phyloP scores from a whole-genome alignment of 2,888 invertebrate species.

The Ecdyonurus torrentis region DNA sequence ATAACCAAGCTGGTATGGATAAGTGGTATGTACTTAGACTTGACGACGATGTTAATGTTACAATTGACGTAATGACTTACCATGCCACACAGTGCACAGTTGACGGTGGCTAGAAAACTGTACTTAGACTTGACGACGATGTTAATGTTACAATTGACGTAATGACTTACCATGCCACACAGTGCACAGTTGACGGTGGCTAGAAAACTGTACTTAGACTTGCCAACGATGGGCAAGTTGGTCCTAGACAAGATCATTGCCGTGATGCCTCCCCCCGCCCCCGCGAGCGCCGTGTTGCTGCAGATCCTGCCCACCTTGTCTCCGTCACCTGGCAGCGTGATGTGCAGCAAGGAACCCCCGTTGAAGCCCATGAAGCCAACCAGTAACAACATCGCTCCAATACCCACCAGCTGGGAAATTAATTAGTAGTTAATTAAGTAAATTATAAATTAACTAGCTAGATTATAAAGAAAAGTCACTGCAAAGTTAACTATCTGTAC shows the following conservation, averaged over 20 bases:
- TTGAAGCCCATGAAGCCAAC: conserved; percentile 37
- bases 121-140: too few species aligned
- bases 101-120: too few species aligned
- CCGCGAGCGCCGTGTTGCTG: conserved; percentile 31
- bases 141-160: too few species aligned
- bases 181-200: conserved; percentile 31
- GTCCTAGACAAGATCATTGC: conserved; percentile 23
- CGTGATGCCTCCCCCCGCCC: conserved; percentile 27
- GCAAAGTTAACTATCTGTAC: too few species aligned
- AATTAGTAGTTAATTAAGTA: too few species aligned
- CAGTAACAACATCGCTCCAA: conserved; percentile 33
- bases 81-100: too few species aligned
- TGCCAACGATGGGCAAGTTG: conserved; percentile 16
- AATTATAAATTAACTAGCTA: too few species aligned
- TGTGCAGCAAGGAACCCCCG: conserved; percentile 28
- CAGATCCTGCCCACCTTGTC: conserved; percentile 25
- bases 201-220: conserved; percentile 26
- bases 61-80: too few species aligned
- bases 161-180: conserved; percentile 27
- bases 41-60: too few species aligned
- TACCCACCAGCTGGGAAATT: conserved; percentile 29
- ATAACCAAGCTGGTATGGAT: too few species aligned
- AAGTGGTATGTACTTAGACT: too few species aligned
- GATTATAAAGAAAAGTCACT: too few species aligned
- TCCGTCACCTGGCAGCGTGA: conserved; percentile 27